Percentiles rank a stretch among this genome's conserved stretches.
Evolutionary conservation across 1,140 invertebrate genomes (phyloP).

Genomic region (Magallana angulata): DNA sequence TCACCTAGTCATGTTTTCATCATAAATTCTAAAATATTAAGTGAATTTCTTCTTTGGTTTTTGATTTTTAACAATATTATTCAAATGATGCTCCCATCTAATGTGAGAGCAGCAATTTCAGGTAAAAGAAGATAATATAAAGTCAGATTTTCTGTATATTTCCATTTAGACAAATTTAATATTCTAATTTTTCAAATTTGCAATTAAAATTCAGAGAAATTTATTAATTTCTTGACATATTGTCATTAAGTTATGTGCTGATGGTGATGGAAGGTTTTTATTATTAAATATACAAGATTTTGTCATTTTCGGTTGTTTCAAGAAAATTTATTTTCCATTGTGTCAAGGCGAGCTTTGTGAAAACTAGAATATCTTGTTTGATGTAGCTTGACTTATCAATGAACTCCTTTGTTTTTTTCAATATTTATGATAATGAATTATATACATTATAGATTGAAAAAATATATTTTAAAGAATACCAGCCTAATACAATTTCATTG

Average conservation of each 20-base stretch:
- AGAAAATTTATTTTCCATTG: conserved; percentile 31
- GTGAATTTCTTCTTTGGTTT: conserved; percentile 23
- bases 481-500: not conserved
- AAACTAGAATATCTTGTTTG: conserved; percentile 5
- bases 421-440: conserved; percentile 25
- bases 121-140: conserved; percentile 10
- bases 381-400: conserved; percentile 6
- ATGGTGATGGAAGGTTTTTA: conserved; percentile 34
- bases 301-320: conserved; percentile 35
- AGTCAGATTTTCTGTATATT: conserved; percentile 19
- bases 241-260: conserved; percentile 33
- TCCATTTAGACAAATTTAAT: conserved; percentile 37
- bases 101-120: not conserved
- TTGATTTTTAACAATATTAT: conserved; percentile 18
- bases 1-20: conserved; percentile 8
- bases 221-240: conserved; percentile 37
- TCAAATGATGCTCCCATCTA: not conserved
- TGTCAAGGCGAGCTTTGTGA: not conserved
- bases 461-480: not conserved
- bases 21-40: conserved; percentile 19
- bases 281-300: conserved; percentile 37
- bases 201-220: conserved; percentile 32
- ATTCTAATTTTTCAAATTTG: conserved; percentile 30
- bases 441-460: conserved; percentile 23
- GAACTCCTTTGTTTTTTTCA: not conserved